Percentiles rank a stretch among this genome's conserved stretches.
Conservation (phyloP, 1,140 invertebrate genomes). For the Drosophila triauraria region DNA sequence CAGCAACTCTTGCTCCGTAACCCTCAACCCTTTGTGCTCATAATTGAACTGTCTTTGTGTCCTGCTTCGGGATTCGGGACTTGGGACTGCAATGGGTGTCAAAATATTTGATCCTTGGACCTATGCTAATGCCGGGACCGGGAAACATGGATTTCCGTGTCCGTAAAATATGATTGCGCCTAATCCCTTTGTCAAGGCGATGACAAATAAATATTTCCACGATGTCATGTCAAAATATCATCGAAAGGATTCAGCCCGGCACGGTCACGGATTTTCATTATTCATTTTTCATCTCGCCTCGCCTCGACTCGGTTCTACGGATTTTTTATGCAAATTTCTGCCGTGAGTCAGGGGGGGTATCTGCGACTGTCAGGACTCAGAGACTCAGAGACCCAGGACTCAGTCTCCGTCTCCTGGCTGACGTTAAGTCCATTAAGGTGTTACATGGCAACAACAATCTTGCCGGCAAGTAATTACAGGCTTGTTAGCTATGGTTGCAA, state of each 20-base stretch:
- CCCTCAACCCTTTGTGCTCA: conserved; percentile 42
- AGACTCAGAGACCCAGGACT: not conserved
- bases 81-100: conserved; percentile 41
- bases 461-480: conserved; percentile 74
- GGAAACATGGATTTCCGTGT: conserved; percentile 47
- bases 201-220: conserved; percentile 78
- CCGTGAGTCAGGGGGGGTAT: conserved; percentile 21
- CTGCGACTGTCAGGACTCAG: conserved; percentile 6
- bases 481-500: conserved; percentile 82
- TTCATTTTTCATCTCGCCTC: conserved; percentile 26
- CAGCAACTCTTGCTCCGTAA: not conserved
- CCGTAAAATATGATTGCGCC: conserved; percentile 68
- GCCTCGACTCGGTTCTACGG: not conserved
- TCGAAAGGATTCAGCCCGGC: conserved; percentile 29
- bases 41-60: conserved; percentile 71
- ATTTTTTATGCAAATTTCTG: conserved; percentile 74
- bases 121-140: conserved; percentile 56
- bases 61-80: not conserved
- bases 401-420: conserved; percentile 5
- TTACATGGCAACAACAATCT: conserved; percentile 71
- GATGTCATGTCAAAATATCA: conserved; percentile 72
- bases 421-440: conserved; percentile 73
- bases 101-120: conserved; percentile 58
- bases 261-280: conserved; percentile 30
- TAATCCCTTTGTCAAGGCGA: conserved; percentile 52